Base-by-base conservation (phyloP, 2,888 invertebrate species). In the Branchipolynoe longqiensis region DNA sequence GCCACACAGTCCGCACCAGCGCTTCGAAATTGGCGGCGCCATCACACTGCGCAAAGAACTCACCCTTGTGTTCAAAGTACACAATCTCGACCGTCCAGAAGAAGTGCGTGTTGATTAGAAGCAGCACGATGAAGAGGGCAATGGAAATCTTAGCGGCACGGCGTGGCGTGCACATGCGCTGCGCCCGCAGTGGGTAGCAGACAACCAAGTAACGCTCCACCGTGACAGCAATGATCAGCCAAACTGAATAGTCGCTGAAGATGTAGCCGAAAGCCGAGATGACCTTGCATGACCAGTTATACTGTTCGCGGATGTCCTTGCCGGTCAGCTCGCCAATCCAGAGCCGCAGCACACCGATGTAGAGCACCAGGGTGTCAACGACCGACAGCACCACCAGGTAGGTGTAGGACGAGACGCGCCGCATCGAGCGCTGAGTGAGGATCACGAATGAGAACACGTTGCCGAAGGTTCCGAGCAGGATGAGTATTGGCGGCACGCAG, bases 381-480 rank as follows among this genome's bases (percentile, higher is more conserved):
- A 93, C 85, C 0, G 93, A 90, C 54, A 93, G 87, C 0, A 91
- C 91, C 40, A 91, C 90, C 38, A 93, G 88, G 86, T 92, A 93
- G 22, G 90, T 89, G 86, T 93, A 92, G 0, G 92, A 92, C 18
- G 92, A 92, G 18, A 91, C 90, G 78, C 91, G 89, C 33, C 90
- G 90, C 90, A 91, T 91, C 0, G 91, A 86, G 84, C 90, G 90
- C 74, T 91, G 89, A n/a, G 91, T 90, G 28, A 93, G 88, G 33
- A 93, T 91, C 58, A 90, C 87, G 85, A 92, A 92, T 12, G 92
- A 91, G 85, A 93, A 89, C 31, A 92, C 85, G 84, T 93, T 93
- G 22, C 93, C 93, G 54, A 93, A 88, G 3, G 92, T 92, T 0
- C 93, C 93, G n/a, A 93, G 84, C 8, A 92, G 78, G 33, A 93